Evolutionary conservation across 2,113 vertebrate genomes (phyloP).

Genomic region (Brachypodius melanocephalos): DNA sequence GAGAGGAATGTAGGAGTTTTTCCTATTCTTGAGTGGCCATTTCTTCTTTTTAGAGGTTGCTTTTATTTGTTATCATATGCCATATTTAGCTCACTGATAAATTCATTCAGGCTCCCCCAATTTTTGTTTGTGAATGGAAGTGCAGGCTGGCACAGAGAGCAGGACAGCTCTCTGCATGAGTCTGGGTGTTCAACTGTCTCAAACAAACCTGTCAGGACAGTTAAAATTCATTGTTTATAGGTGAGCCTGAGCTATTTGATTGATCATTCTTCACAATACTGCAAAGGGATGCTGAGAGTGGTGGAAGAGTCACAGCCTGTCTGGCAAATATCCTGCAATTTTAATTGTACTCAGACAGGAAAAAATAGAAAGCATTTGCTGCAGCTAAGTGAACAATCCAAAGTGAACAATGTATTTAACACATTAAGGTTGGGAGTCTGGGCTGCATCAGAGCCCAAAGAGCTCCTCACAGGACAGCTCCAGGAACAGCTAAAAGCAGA

Average conservation of each 20-base stretch:
- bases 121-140: background rate
- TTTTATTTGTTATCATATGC: background rate
- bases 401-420: constrained; percentile 41
- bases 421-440: constrained; percentile 17
- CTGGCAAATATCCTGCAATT: constrained; percentile 45
- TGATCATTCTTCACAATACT: background rate
- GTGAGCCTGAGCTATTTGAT: background rate
- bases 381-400: constrained; percentile 20
- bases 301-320: background rate
- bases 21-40: background rate
- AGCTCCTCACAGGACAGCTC: background rate
- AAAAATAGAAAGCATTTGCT: constrained; percentile 25
- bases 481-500: background rate
- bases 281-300: background rate
- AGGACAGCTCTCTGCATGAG: background rate
- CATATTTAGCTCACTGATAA: background rate
- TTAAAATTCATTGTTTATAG: background rate
- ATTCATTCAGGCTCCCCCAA: background rate
- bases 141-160: background rate
- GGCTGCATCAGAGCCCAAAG: background rate
- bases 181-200: background rate
- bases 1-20: background rate
- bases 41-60: background rate
- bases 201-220: background rate
- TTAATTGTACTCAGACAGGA: constrained; percentile 27